phyloP scores from a whole-genome alignment of 2,797 vertebrate species.

The Vultur gryphus region DNA sequence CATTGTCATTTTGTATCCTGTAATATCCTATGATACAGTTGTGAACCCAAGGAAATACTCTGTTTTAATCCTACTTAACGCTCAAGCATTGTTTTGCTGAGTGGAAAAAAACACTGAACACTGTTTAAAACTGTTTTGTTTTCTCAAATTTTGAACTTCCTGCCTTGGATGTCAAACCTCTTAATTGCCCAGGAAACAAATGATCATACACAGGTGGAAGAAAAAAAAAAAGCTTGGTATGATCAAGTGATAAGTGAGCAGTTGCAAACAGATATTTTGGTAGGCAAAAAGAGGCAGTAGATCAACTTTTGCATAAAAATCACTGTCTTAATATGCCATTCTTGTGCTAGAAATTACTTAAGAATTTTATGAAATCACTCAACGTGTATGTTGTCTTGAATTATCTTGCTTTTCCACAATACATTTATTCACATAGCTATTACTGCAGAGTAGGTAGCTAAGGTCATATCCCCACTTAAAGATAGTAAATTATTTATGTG shows the following conservation, averaged over 20 bases:
- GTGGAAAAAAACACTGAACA: not conserved
- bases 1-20: not conserved
- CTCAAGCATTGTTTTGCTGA: not conserved
- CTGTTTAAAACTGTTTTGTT: not conserved
- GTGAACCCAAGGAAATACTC: not conserved
- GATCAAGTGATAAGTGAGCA: not conserved
- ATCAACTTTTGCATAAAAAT: not conserved
- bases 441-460: not conserved
- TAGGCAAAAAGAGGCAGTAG: not conserved
- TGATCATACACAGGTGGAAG: not conserved
- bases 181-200: not conserved
- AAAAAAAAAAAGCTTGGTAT: not conserved
- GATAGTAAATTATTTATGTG: not conserved
- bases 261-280: not conserved
- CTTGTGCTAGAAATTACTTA: not conserved
- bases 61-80: not conserved
- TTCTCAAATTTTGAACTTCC: not conserved
- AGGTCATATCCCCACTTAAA: not conserved
- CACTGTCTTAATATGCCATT: not conserved
- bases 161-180: not conserved
- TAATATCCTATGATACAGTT: not conserved
- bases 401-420: not conserved
- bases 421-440: not conserved
- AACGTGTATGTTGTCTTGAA: not conserved
- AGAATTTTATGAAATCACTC: not conserved